Conservation (phyloP, 1,140 invertebrate genomes). For the Heliconius melpomene region DNA sequence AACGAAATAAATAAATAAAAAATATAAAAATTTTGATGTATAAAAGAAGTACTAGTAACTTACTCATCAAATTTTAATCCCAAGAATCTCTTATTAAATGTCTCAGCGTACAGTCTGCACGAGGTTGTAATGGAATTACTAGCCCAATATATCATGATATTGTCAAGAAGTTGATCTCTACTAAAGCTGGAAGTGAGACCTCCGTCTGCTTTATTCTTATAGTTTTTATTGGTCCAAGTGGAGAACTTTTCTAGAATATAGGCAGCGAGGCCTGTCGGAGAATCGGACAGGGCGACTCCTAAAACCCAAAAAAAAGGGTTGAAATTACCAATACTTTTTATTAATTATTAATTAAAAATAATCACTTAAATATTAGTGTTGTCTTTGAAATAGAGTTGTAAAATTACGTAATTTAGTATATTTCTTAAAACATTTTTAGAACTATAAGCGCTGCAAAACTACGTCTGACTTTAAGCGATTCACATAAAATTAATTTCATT, state of each 20-base stretch:
- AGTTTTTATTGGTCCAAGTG: slow-evolving; percentile 84
- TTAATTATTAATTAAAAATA: too few relatives aligned
- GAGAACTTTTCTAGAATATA: slow-evolving; percentile 95
- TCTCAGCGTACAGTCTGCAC: slow-evolving; percentile 87
- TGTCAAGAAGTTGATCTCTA: slow-evolving; percentile 90
- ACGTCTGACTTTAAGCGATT: too few relatives aligned
- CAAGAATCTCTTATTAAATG: slow-evolving; percentile 66
- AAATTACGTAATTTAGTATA: too few relatives aligned
- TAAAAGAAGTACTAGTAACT: slow-evolving; percentile 36
- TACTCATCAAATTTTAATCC: slow-evolving; percentile 75
- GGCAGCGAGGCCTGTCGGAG: slow-evolving; percentile 86
- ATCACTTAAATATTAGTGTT: too few relatives aligned
- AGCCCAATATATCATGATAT: slow-evolving; percentile 94
- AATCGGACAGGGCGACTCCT: slow-evolving; percentile 84
- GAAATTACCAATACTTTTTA: too few relatives aligned
- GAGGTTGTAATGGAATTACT: slow-evolving; percentile 89
- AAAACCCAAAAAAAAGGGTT: slow-evolving; percentile 17
- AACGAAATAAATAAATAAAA: not conserved
- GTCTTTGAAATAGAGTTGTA: too few relatives aligned
- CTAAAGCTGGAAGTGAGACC: slow-evolving; percentile 83
- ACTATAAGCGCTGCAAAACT: too few relatives aligned
- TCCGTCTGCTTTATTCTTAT: slow-evolving; percentile 83
- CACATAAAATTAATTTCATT: too few relatives aligned
- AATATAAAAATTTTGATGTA: not conserved
- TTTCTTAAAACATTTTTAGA: too few relatives aligned